Evolutionary conservation across 2,797 vertebrate species (phyloP).

Genomic region (Aphelocoma californica): DNA sequence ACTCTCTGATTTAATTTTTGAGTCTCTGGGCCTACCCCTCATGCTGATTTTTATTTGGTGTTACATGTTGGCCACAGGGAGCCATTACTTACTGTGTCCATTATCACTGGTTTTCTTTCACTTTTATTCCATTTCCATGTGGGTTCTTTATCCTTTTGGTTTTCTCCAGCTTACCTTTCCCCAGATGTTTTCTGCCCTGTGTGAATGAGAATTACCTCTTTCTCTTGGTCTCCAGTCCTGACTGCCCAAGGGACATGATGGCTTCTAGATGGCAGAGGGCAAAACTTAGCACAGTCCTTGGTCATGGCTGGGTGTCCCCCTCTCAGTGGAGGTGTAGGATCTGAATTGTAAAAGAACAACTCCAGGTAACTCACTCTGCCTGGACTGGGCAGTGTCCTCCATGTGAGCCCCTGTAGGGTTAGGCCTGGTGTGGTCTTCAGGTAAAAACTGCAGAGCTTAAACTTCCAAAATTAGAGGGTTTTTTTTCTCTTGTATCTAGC

Average conservation of each 20-base stretch:
- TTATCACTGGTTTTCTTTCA: neutral
- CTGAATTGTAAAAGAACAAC: neutral
- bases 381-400: neutral
- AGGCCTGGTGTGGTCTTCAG: neutral
- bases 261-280: neutral
- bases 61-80: neutral
- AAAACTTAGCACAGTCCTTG: neutral
- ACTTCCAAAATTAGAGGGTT: neutral
- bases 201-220: neutral
- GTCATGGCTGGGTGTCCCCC: neutral
- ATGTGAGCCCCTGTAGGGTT: accelerated
- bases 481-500: neutral
- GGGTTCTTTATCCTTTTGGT: neutral
- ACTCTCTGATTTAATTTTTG: neutral
- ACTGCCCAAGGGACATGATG: neutral
- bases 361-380: neutral
- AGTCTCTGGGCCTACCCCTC: neutral
- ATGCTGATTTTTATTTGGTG: neutral
- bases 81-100: neutral
- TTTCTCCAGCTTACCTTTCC: neutral
- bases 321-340: neutral
- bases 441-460: neutral
- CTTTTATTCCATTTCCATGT: neutral
- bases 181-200: neutral
- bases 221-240: neutral